These are phyloP conservation scores for Rana temporaria DNA, from an alignment of 2,113 vertebrate genomes.

Conservation along the genomic window DNA sequence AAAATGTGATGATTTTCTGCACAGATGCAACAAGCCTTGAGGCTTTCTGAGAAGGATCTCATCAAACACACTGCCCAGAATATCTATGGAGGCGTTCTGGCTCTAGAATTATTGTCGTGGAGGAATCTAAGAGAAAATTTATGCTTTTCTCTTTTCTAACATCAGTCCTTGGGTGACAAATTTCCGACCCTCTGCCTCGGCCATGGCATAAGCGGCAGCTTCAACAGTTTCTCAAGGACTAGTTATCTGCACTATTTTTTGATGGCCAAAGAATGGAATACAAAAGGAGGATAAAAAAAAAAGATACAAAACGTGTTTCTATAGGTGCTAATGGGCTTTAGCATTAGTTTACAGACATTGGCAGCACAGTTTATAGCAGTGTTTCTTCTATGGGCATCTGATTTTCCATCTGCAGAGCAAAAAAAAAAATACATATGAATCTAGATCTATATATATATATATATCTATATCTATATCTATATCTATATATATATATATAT, in stretches of 20 bases:
- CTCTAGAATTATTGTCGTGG: conserved; percentile 49
- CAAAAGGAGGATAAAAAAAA: no score
- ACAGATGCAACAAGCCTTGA: conserved; percentile 29
- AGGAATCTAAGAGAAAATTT: conserved; percentile 51
- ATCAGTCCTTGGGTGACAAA: conserved; percentile 42
- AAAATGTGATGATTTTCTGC: conserved; percentile 45
- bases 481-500: no score
- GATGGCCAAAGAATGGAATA: background rate
- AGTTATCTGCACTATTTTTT: conserved; percentile 35
- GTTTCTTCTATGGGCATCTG: no score
- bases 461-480: no score
- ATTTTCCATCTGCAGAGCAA: no score
- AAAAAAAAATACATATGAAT: no score
- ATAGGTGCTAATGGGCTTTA: no score
- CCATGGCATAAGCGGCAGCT: conserved; percentile 4
- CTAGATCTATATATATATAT: no score
- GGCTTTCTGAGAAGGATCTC: conserved; percentile 42
- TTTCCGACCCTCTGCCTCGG: conserved; percentile 26
- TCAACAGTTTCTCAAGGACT: conserved; percentile 53
- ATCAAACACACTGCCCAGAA: conserved; percentile 33
- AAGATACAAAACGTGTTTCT: no score
- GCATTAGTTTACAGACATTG: no score
- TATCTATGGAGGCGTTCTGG: conserved; percentile 51
- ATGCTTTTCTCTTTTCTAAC: conserved; percentile 43
- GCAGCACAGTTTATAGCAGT: no score